Evolutionary conservation across 2,888 invertebrate genomes (phyloP).

Genomic region (Linyphia triangularis): DNA sequence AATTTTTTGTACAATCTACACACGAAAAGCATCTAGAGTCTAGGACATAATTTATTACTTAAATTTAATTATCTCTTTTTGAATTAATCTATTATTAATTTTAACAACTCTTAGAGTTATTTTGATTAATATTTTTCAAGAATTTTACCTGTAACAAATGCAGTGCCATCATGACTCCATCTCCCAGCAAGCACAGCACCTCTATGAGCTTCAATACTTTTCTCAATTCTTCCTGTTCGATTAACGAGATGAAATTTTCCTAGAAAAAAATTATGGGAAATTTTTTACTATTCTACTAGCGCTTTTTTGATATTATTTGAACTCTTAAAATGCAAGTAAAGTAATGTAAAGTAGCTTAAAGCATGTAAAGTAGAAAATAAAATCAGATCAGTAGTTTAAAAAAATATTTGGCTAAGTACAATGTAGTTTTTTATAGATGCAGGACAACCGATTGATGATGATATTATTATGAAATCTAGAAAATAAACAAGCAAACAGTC

Average conservation of each 20-base stretch:
- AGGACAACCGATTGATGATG: not conserved
- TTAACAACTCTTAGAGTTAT: too few relatives aligned
- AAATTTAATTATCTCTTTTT: too few relatives aligned
- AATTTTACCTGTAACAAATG: slow-evolving; percentile 92
- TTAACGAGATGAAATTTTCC: slow-evolving; percentile 92
- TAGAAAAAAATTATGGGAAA: slow-evolving; percentile 77
- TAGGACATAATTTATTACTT: too few relatives aligned
- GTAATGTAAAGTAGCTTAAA: not conserved
- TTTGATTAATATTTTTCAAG: too few relatives aligned
- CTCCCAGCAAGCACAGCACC: slow-evolving; percentile 91
- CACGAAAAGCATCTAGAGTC: too few relatives aligned
- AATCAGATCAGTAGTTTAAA: too few relatives aligned
- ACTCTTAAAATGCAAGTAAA: not conserved
- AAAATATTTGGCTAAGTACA: not conserved
- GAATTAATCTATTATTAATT: too few relatives aligned
- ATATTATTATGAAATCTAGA: not conserved
- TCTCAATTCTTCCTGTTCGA: slow-evolving; percentile 93
- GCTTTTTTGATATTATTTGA: not conserved
- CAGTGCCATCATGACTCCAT: slow-evolving; percentile 97
- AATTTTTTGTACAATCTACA: too few relatives aligned
- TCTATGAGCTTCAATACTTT: slow-evolving; percentile 92
- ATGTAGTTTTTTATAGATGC: not conserved
- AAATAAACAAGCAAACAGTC: not conserved
- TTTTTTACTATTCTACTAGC: not conserved
- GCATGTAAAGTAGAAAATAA: not conserved